Evolutionary conservation across 2,888 invertebrate species (phyloP), one percentile per base, ranked within the genome.

Genomic region (Micoletzkya japonica): DNA sequence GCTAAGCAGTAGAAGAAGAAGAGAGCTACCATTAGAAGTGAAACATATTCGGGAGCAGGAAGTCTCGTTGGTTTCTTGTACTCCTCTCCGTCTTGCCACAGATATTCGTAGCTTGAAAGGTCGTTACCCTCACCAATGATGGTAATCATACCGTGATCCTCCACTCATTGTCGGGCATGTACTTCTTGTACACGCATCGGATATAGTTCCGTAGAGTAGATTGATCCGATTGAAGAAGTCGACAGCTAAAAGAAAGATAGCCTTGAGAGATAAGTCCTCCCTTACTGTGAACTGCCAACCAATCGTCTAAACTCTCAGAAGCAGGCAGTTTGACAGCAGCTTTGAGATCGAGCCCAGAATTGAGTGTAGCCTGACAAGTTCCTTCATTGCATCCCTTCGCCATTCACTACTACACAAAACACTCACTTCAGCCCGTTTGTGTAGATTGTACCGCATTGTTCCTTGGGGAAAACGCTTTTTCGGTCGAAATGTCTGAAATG

Each of bases 171-270:
- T 92, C 0, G 94, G 93, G 85, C 94, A 94, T 1, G 91, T 90
- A 72, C 90, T 89, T 75, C 90, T 91, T 50, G 91, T 92, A 86
- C 94, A 94, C 85, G 90, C 92, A 84, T 93, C 92, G 7, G 82
- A 87, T 85, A 86, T 91, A 0, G 93, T 93, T 10, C 94, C 94
- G 87, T 94, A 94, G 78, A 94, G 92, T 58, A 94, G 88, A 87
- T 94, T 94, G 78, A 94, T 93, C 82, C 94, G 90, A 86, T 94
- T 94, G 87, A 94, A 94, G 86, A 94, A 94, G 86, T 94, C 94
- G 39, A 94, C 94, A 79, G 94, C 93, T 93, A 87, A 68, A 89
- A 88, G 17, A 70, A 69, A 39, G 7, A 7, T 10, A 39, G 39
- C 39, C 39, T 39, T 7, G 39, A 39, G 7, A 39, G 39, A 39